These are phyloP conservation scores for Tholera decimalis DNA, from an alignment of 2,888 invertebrate genomes.

Conservation along the genomic window DNA sequence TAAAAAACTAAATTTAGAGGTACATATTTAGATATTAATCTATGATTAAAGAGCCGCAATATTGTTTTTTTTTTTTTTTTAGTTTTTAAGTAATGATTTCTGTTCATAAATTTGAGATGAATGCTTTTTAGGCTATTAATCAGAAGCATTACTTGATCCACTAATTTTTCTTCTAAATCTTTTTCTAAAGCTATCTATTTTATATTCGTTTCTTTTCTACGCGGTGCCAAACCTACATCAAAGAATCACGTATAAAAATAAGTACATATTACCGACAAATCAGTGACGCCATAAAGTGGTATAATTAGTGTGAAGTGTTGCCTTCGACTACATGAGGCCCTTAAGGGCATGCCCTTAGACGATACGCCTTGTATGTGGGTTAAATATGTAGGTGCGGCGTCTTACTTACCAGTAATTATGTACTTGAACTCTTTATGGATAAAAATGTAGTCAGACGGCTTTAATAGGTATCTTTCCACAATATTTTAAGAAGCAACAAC, in stretches of 20 bases:
- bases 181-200: neutral
- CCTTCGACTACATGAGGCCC: constrained; percentile 42
- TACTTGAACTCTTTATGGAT: constrained; percentile 59
- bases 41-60: too few species aligned
- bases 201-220: neutral
- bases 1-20: too few species aligned
- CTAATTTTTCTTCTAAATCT: too few species aligned
- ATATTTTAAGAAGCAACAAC: neutral
- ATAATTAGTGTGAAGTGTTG: constrained; percentile 42
- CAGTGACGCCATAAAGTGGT: constrained; percentile 12
- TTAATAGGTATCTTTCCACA: neutral
- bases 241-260: neutral
- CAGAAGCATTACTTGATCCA: too few species aligned
- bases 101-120: too few species aligned
- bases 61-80: too few species aligned
- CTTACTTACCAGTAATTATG: constrained; percentile 28
- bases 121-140: too few species aligned
- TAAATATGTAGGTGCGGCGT: constrained; percentile 46
- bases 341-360: constrained; percentile 33
- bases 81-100: too few species aligned
- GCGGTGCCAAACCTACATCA: neutral
- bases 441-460: constrained; percentile 20
- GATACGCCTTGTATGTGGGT: constrained; percentile 49
- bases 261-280: constrained; percentile 18
- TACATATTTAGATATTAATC: too few species aligned